Evolutionary conservation across 2,888 invertebrate genomes (phyloP).

Genomic region (Vandiemenella viatica): DNA sequence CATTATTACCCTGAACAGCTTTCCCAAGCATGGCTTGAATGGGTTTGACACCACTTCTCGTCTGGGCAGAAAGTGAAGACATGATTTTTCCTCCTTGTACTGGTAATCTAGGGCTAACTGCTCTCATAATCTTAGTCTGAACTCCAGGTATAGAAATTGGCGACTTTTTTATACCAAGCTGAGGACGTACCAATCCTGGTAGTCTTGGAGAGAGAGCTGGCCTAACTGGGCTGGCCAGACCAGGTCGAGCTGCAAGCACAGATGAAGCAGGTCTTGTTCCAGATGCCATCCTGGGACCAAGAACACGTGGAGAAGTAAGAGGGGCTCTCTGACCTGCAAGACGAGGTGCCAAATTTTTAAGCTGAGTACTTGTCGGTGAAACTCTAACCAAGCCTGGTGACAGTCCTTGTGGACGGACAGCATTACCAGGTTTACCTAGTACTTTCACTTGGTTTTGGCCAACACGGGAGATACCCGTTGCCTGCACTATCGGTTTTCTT

Average conservation of each 20-base stretch:
- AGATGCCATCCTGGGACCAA: constrained; percentile 7
- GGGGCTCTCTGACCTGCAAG: background rate
- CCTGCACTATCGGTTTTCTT: background rate
- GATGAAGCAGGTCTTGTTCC: constrained; percentile 3
- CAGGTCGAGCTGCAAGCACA: constrained; percentile 2
- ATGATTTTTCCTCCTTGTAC: background rate
- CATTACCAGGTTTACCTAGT: background rate
- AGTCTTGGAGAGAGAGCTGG: constrained; percentile 3
- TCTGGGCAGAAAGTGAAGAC: constrained; percentile 11
- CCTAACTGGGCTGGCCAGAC: constrained; percentile 2
- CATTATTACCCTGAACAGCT: constrained; percentile 7
- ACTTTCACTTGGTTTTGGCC: background rate
- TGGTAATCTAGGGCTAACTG: constrained; percentile 6
- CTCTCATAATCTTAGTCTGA: constrained; percentile 6
- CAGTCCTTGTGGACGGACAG: background rate
- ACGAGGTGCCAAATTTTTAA: background rate
- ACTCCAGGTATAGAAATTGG: constrained; percentile 8
- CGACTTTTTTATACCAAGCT: constrained; percentile 2
- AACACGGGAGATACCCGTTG: background rate
- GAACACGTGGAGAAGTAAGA: constrained; percentile 5
- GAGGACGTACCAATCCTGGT: constrained; percentile 1
- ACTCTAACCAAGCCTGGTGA: constrained; percentile 4
- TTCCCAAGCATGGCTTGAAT: constrained; percentile 16
- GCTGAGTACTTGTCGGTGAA: background rate
- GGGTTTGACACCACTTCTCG: constrained; percentile 13